phyloP scores from a whole-genome alignment of 1,140 invertebrate species.

The Meloidogyne chitwoodi region DNA sequence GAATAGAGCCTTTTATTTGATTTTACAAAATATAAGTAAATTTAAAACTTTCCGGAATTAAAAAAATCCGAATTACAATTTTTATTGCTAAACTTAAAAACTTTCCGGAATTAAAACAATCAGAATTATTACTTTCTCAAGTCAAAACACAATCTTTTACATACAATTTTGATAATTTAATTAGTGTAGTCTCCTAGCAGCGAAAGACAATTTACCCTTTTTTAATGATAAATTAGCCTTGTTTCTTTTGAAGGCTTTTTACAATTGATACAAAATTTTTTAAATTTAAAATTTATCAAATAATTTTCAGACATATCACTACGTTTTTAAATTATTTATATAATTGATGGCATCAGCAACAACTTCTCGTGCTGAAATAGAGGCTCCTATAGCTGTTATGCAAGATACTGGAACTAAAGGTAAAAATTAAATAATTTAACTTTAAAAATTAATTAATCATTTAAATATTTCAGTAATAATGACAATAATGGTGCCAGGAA shows the following conservation, averaged over 20 bases:
- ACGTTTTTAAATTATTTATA: not conserved
- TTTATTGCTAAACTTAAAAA: too few relatives aligned
- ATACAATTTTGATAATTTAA: not conserved
- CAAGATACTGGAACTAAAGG: constrained; percentile 40
- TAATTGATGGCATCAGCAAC: not conserved
- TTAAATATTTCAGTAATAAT: constrained; percentile 24
- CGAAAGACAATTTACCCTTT: not conserved
- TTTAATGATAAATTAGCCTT: not conserved
- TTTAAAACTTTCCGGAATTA: too few relatives aligned
- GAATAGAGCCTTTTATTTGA: too few relatives aligned
- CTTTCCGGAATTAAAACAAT: too few relatives aligned
- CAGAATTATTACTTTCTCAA: too few relatives aligned
- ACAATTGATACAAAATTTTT: not conserved
- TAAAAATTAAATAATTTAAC: not conserved
- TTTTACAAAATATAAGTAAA: too few relatives aligned
- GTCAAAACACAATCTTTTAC: too few relatives aligned
- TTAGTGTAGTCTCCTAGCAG: not conserved
- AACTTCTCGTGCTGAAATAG: constrained; percentile 24
- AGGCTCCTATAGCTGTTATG: constrained; percentile 36
- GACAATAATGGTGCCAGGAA: constrained; percentile 35
- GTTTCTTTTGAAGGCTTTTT: not conserved
- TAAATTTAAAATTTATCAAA: not conserved
- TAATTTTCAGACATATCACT: not conserved
- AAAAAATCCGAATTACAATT: too few relatives aligned
- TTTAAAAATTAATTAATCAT: constrained; percentile 12